A percentile compares a stretch with the other conserved stretches of the same genome.
Conservation (phyloP, 2,113 vertebrate species). For the Pterocles burchelli region DNA sequence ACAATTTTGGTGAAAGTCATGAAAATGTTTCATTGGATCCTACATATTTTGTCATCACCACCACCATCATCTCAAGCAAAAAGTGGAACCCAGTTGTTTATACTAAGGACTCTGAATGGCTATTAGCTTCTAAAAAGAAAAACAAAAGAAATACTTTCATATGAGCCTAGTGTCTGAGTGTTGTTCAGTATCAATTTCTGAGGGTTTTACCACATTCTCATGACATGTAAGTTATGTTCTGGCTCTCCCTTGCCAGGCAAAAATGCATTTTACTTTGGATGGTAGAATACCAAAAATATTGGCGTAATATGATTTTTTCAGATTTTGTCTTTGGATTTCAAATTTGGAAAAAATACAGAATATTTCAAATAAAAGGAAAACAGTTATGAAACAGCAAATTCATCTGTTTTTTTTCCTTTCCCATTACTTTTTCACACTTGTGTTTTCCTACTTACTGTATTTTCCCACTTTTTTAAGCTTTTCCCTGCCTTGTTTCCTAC, state of each 20-base stretch:
- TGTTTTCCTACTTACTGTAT: neutral
- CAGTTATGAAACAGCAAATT: neutral
- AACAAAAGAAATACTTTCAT: neutral
- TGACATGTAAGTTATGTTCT: neutral
- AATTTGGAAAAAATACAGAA: neutral
- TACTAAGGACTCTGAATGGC: neutral
- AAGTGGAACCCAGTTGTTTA: neutral
- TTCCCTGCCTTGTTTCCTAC: neutral
- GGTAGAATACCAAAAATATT: neutral
- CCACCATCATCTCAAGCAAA: neutral
- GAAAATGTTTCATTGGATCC: neutral
- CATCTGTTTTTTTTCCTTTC: neutral
- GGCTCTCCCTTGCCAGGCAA: rapidly evolving
- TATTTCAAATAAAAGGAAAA: neutral
- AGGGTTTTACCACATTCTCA: neutral
- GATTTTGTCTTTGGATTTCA: neutral
- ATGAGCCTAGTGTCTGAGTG: neutral
- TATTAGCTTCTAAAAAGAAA: neutral
- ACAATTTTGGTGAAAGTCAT: neutral
- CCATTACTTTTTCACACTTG: neutral
- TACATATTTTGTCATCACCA: neutral
- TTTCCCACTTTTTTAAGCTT: neutral
- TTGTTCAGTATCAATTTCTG: neutral
- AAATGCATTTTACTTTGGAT: neutral
- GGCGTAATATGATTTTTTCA: neutral